Percentiles rank a stretch among this genome's conserved stretches.
Evolutionary conservation across 2,888 invertebrate genomes (phyloP).

Genomic region (Clunio marinus): DNA sequence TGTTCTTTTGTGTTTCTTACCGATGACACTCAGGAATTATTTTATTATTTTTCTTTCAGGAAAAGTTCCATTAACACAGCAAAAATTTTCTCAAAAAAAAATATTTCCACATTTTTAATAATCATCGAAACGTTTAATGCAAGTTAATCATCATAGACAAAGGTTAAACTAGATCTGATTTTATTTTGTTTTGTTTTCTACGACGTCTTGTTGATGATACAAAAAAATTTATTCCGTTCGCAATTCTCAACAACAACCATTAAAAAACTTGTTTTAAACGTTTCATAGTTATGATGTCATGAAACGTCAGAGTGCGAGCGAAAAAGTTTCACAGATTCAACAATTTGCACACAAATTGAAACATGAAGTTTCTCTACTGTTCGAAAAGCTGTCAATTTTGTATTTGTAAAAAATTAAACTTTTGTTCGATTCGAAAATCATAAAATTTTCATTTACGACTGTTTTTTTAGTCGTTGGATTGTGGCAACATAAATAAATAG

Average conservation of each 20-base stretch:
- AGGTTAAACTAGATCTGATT: background rate
- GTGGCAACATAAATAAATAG: background rate
- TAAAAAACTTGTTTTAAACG: background rate
- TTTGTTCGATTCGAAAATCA: background rate
- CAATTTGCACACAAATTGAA: conserved; percentile 39
- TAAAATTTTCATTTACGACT: background rate
- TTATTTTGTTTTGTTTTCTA: no score
- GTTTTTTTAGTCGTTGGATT: background rate
- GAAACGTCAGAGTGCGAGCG: no score
- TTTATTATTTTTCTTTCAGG: no score
- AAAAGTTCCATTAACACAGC: conserved; percentile 18
- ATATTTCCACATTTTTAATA: conserved; percentile 25
- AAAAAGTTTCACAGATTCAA: conserved; percentile 30
- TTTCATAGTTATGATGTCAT: conserved; percentile 31
- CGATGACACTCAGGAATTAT: conserved; percentile 31
- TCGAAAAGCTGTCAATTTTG: conserved; percentile 4
- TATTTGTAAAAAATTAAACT: conserved; percentile 16
- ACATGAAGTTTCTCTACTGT: conserved; percentile 34
- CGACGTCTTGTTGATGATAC: no score
- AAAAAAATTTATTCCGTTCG: background rate
- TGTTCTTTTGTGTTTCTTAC: conserved; percentile 29
- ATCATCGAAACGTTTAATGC: conserved; percentile 29
- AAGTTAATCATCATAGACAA: conserved; percentile 5
- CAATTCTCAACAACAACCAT: background rate
- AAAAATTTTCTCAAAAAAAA: background rate